Evolutionary conservation across 2,888 invertebrate species (phyloP).

Genomic region (Netelia fuscicornis): DNA sequence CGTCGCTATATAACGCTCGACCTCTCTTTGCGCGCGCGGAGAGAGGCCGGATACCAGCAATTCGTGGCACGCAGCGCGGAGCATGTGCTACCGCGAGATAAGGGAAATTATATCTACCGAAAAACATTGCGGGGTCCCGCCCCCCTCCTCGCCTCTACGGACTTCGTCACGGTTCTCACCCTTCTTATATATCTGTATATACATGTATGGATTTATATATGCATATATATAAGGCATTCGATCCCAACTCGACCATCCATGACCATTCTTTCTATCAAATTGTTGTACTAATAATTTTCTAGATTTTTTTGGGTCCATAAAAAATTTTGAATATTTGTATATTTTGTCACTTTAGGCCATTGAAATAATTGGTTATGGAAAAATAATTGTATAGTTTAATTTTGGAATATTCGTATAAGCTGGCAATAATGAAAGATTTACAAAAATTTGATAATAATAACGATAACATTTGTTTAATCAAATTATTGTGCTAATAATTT

Average conservation of each 20-base stretch:
- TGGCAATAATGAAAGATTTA: too few species aligned
- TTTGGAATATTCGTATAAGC: too few species aligned
- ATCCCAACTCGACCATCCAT: neutral
- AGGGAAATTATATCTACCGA: slow-evolving; percentile 79
- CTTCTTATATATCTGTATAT: slow-evolving; percentile 3
- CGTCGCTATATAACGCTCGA: slow-evolving; percentile 48
- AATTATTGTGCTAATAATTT: too few species aligned
- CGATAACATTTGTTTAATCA: neutral
- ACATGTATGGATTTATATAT: slow-evolving; percentile 1
- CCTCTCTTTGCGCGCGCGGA: slow-evolving; percentile 13
- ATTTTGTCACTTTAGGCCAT: too few species aligned
- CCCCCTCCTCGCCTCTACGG: slow-evolving; percentile 51
- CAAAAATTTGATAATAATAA: too few species aligned
- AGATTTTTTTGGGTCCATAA: neutral
- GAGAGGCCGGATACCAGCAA: slow-evolving; percentile 77
- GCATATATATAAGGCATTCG: slow-evolving; percentile 7
- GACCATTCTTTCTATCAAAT: neutral
- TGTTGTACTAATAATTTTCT: neutral
- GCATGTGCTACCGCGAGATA: slow-evolving; percentile 82
- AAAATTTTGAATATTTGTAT: too few species aligned
- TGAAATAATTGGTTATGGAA: too few species aligned
- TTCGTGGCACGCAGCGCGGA: slow-evolving; percentile 79
- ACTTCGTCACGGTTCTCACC: slow-evolving; percentile 69
- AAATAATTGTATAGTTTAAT: too few species aligned
- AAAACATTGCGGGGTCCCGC: slow-evolving; percentile 65